Evolutionary conservation across 2,113 vertebrate species (phyloP).

Genomic region (Eudorcas thomsonii): DNA sequence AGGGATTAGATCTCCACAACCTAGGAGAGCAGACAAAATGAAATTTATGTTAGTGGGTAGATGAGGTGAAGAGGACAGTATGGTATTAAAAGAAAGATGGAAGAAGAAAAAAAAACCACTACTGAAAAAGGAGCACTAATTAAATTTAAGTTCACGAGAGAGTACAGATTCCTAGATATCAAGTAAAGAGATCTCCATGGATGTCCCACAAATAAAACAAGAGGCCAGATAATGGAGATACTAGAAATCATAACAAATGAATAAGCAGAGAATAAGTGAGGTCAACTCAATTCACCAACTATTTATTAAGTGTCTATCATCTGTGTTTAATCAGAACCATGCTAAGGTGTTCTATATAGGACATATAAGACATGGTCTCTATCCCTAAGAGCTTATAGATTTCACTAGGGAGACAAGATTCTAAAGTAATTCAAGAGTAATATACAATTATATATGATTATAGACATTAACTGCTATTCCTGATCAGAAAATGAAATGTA

Average conservation of each 20-base stretch:
- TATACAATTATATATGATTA: neutral
- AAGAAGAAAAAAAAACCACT: neutral
- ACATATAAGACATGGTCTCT: neutral
- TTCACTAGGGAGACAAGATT: neutral
- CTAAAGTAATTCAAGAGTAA: conserved; percentile 4
- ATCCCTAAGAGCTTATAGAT: neutral
- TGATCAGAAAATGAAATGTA: neutral
- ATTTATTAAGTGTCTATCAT: neutral
- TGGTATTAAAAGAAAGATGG: neutral
- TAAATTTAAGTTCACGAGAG: neutral
- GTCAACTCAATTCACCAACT: neutral
- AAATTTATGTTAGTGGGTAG: neutral
- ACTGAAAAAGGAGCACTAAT: neutral
- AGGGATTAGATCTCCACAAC: neutral
- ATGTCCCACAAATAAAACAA: neutral
- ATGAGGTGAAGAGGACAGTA: neutral
- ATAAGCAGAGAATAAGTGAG: neutral
- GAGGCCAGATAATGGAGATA: neutral
- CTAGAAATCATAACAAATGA: neutral
- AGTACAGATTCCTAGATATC: neutral
- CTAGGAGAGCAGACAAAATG: neutral
- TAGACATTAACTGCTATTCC: neutral
- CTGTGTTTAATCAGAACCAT: neutral
- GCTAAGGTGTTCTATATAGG: neutral
- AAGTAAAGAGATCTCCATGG: neutral